A percentile compares a stretch with the other conserved stretches of the same genome.
Evolutionary conservation across 2,113 vertebrate species (phyloP).

Genomic region (Austrofundulus limnaeus): DNA sequence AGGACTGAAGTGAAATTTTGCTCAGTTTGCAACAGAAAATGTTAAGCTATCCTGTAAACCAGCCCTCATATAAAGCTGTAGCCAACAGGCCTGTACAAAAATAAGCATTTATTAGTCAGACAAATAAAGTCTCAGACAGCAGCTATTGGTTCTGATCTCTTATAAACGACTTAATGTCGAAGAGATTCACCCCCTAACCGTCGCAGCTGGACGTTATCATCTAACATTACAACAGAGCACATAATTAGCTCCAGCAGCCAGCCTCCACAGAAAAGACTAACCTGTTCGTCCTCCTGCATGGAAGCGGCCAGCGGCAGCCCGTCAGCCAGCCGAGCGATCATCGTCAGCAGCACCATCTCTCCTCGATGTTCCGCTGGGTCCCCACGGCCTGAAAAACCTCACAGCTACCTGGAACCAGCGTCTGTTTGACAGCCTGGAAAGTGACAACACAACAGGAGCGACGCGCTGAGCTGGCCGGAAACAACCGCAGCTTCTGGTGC

Average conservation of each 20-base stretch:
- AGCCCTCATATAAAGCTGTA: not conserved
- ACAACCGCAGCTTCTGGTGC: constrained; percentile 42
- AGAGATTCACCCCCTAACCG: no score
- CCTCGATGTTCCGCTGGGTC: constrained; percentile 8
- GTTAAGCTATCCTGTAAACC: no score
- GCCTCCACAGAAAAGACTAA: constrained; percentile 42
- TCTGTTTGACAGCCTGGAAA: constrained; percentile 38
- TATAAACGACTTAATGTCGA: no score
- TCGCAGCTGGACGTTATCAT: not conserved
- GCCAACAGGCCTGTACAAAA: constrained; percentile 4
- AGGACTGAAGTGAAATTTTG: no score
- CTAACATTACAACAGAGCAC: constrained; percentile 10
- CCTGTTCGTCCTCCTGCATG: constrained; percentile 98
- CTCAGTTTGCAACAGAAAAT: no score
- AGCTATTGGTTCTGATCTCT: not conserved
- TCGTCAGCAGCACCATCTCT: constrained; percentile 92
- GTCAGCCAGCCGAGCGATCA: constrained; percentile 96
- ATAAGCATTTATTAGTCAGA: not conserved
- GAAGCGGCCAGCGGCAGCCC: constrained; percentile 95
- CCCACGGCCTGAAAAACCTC: not conserved
- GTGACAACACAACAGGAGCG: constrained; percentile 65
- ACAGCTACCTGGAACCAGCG: constrained; percentile 9
- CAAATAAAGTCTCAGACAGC: constrained; percentile 1
- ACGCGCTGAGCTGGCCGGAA: constrained; percentile 85
- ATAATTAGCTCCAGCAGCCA: not conserved